These are phyloP conservation scores for Eumerus sabulonum DNA, from an alignment of 2,888 invertebrate species.

Conservation along the genomic window DNA sequence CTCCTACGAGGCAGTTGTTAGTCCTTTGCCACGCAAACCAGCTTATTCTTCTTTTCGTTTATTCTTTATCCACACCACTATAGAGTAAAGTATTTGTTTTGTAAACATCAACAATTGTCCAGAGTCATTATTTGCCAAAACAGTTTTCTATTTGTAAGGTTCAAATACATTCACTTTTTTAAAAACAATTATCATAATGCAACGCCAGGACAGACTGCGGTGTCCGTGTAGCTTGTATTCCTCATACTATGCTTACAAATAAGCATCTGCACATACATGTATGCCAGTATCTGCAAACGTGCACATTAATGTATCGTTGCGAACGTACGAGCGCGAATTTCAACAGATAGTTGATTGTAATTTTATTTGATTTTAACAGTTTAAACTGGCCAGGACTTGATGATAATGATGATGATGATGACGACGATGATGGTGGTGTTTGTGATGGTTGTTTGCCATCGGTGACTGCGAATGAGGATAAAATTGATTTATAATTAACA, in stretches of 20 bases:
- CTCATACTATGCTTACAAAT: too few relatives aligned
- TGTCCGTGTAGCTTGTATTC: too few relatives aligned
- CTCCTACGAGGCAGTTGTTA: too few relatives aligned
- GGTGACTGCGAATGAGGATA: slow-evolving; percentile 24
- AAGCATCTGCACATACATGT: background rate
- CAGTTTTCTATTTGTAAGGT: slow-evolving; percentile 43
- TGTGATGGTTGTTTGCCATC: slow-evolving; percentile 25
- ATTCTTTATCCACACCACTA: too few relatives aligned
- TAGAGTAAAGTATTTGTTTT: too few relatives aligned
- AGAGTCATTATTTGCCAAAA: slow-evolving; percentile 56
- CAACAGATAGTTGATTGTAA: slow-evolving; percentile 54
- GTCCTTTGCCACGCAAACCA: too few relatives aligned
- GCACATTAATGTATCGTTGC: too few relatives aligned
- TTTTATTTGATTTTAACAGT: slow-evolving; percentile 61
- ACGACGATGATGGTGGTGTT: slow-evolving; percentile 33
- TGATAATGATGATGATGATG: slow-evolving; percentile 10
- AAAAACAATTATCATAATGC: slow-evolving; percentile 35
- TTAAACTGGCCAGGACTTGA: slow-evolving; percentile 31
- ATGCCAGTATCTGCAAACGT: background rate
- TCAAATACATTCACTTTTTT: slow-evolving; percentile 17
- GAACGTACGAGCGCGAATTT: slow-evolving; percentile 5
- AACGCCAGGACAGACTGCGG: background rate
- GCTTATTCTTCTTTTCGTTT: background rate
- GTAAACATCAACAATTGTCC: slow-evolving; percentile 43
- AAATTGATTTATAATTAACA: slow-evolving; percentile 68